phyloP scores from a whole-genome alignment of 2,113 vertebrate species.

The Neolamprologus fasciatus region DNA sequence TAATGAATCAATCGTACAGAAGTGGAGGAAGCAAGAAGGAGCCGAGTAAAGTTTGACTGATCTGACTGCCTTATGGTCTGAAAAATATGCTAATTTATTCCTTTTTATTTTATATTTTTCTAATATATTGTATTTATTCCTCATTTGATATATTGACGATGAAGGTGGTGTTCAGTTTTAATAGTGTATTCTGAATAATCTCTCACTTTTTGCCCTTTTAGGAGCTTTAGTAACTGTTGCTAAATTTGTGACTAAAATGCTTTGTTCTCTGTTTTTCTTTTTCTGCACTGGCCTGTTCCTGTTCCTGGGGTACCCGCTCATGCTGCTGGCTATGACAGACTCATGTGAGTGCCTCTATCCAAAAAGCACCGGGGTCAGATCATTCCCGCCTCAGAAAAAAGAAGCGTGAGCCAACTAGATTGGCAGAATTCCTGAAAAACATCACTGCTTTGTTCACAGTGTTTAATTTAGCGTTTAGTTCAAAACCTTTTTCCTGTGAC shows the following conservation, averaged over 20 bases:
- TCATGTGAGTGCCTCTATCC: slow-evolving; percentile 56
- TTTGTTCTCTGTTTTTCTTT: neutral
- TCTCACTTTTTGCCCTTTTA: neutral
- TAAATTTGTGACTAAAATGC: slow-evolving; percentile 2
- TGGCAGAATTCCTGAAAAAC: neutral
- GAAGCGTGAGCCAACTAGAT: neutral
- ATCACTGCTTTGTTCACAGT: neutral
- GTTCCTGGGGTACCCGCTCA: neutral
- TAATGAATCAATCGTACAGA: fast-evolving
- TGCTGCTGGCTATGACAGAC: slow-evolving; percentile 41
- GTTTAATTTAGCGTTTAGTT: neutral
- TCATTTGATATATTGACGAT: neutral
- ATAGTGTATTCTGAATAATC: neutral
- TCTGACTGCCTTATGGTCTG: fast-evolving
- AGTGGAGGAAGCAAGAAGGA: neutral
- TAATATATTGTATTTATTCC: neutral
- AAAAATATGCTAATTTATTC: neutral
- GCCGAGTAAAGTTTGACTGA: fast-evolving
- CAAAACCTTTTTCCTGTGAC: neutral
- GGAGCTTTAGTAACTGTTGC: neutral
- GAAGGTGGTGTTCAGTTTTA: neutral
- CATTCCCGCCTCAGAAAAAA: neutral
- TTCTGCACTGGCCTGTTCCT: neutral
- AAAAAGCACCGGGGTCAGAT: neutral
- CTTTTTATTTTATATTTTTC: neutral